Percentiles rank a stretch among this genome's conserved stretches.
These are phyloP conservation scores for Corapipo altera DNA, from an alignment of 2,113 vertebrate species.

Conservation along the genomic window DNA sequence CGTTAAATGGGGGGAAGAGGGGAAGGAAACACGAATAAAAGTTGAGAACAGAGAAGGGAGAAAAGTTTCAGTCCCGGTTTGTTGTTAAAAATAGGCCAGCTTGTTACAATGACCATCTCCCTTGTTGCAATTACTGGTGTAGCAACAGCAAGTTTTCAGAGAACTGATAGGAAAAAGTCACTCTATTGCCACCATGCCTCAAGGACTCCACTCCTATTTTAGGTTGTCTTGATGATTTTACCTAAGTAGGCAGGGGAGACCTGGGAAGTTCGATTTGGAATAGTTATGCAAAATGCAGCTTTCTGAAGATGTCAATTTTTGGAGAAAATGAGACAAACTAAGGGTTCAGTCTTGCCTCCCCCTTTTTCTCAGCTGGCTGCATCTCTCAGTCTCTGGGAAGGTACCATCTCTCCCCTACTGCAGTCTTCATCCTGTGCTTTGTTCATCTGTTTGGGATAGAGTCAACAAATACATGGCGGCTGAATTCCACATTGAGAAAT, in stretches of 20 bases:
- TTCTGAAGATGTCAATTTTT: not conserved
- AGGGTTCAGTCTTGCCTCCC: not conserved
- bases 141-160: not conserved
- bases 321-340: not conserved
- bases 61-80: not conserved
- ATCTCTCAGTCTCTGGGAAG: not conserved
- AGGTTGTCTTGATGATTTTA: not conserved
- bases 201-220: conserved; percentile 29
- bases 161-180: not conserved
- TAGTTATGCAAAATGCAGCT: not conserved
- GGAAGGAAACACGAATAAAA: not conserved
- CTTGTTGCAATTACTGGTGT: not conserved
- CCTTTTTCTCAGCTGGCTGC: not conserved
- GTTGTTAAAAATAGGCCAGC: conserved; percentile 35
- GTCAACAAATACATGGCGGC: not conserved
- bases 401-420: not conserved
- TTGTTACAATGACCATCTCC: not conserved
- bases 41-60: not conserved
- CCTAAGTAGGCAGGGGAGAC: not conserved
- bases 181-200: not conserved
- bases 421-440: not conserved
- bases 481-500: not conserved
- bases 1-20: not conserved
- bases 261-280: not conserved
- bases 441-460: not conserved